These are phyloP conservation scores for Drymodes brunneopygia DNA, from an alignment of 2,113 vertebrate species.

Conservation along the genomic window DNA sequence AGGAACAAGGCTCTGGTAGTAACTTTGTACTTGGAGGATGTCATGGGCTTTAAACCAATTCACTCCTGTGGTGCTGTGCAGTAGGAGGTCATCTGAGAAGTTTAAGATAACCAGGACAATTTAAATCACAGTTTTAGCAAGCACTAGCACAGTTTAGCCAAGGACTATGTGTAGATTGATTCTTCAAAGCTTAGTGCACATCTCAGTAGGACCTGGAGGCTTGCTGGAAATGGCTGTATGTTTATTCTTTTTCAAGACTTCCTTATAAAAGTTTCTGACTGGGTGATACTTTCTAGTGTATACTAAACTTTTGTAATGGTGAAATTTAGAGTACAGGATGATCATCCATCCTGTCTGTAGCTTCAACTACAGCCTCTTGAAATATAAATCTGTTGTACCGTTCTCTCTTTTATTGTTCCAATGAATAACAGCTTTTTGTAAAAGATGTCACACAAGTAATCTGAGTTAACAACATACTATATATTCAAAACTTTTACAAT, in stretches of 20 bases:
- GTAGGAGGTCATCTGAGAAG: not conserved
- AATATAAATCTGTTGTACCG: not conserved
- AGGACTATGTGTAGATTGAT: not conserved
- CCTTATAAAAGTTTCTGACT: not conserved
- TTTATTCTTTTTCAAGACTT: not conserved
- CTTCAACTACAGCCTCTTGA: not conserved
- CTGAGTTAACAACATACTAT: not conserved
- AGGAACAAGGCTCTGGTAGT: not conserved
- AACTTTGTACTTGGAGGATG: slow-evolving; percentile 2
- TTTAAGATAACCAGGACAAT: not conserved
- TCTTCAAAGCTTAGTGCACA: not conserved
- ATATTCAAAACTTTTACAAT: not conserved
- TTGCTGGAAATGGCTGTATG: not conserved
- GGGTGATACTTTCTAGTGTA: not conserved
- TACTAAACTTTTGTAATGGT: not conserved
- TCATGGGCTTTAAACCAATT: not conserved
- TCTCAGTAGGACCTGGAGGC: not conserved
- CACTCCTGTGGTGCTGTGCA: not conserved
- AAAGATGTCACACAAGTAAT: not conserved
- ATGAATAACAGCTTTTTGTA: not conserved
- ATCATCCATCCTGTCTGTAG: not conserved
- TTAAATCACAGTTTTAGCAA: slow-evolving; percentile 4
- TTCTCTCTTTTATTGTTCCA: not conserved
- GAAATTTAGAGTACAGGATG: not conserved
- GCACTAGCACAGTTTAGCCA: not conserved